Evolutionary conservation across 1,140 invertebrate genomes (phyloP).

Genomic region (Anagrus nilaparvatae): DNA sequence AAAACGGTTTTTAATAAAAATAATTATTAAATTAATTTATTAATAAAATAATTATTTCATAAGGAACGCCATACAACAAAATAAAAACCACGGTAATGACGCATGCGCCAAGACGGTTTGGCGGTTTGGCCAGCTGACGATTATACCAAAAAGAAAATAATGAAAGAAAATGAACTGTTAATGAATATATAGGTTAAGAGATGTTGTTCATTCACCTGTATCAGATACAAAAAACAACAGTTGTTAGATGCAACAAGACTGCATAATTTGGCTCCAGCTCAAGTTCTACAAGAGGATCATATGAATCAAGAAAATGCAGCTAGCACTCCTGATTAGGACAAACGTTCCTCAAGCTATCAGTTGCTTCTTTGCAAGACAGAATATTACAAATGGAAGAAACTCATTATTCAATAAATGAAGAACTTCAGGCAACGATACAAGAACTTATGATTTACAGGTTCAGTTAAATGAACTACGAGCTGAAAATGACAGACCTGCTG

Average conservation of each 20-base stretch:
- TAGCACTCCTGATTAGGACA: constrained; percentile 75
- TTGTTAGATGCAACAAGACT: constrained; percentile 56
- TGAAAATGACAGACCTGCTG: constrained; percentile 75
- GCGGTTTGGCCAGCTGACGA: too few species aligned
- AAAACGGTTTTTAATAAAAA: too few species aligned
- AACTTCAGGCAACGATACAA: constrained; percentile 87
- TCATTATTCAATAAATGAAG: constrained; percentile 78
- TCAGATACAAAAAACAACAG: constrained; percentile 75
- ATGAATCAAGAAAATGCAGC: constrained; percentile 49
- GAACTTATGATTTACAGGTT: constrained; percentile 55
- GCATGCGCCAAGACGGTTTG: too few species aligned
- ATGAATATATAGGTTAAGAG: constrained; percentile 61
- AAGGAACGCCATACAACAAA: too few species aligned
- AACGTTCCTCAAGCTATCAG: constrained; percentile 74
- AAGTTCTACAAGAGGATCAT: constrained; percentile 39
- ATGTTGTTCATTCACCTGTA: constrained; percentile 65
- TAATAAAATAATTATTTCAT: too few species aligned
- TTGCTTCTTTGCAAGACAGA: constrained; percentile 84
- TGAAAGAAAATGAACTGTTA: too few species aligned
- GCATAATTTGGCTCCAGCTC: constrained; percentile 52
- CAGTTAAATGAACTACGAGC: constrained; percentile 76
- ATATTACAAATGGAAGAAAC: constrained; percentile 67
- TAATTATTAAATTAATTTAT: too few species aligned
- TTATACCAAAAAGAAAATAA: too few species aligned
- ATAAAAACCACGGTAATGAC: too few species aligned